phyloP scores from a whole-genome alignment of 2,888 invertebrate species.

The Euphydryas editha region DNA sequence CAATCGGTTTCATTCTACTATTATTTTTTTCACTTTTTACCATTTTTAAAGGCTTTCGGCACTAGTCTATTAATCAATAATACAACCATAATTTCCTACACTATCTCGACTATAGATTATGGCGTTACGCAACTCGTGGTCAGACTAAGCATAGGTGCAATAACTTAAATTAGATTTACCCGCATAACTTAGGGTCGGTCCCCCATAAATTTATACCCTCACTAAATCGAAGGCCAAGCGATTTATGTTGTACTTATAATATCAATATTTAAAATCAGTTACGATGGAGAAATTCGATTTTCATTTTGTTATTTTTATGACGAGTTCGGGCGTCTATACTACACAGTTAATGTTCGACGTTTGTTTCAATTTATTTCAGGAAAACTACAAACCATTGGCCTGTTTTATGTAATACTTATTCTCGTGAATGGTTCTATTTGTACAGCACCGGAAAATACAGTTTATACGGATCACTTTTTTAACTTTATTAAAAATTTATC shows the following conservation, averaged over 20 bases:
- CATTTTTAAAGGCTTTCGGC: no score
- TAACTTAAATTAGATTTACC: slow-evolving; percentile 39
- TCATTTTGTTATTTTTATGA: background rate
- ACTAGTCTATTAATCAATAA: background rate
- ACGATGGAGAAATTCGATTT: background rate
- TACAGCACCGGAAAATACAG: no score
- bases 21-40: no score
- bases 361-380: no score
- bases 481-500: no score
- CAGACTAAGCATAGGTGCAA: slow-evolving; percentile 31
- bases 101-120: background rate
- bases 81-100: background rate
- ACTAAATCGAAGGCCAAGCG: slow-evolving; percentile 31
- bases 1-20: no score
- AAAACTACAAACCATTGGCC: no score
- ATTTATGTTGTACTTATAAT: slow-evolving; percentile 33
- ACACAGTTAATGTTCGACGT: no score
- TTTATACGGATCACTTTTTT: no score
- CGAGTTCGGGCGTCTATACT: no score
- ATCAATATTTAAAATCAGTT: slow-evolving; percentile 26
- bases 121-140: slow-evolving; percentile 13
- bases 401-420: no score
- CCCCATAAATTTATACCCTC: slow-evolving; percentile 39
- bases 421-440: no score
- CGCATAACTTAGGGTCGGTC: slow-evolving; percentile 36